Evolutionary conservation across 2,113 vertebrate genomes (phyloP).

Genomic region (Oceanites oceanicus): DNA sequence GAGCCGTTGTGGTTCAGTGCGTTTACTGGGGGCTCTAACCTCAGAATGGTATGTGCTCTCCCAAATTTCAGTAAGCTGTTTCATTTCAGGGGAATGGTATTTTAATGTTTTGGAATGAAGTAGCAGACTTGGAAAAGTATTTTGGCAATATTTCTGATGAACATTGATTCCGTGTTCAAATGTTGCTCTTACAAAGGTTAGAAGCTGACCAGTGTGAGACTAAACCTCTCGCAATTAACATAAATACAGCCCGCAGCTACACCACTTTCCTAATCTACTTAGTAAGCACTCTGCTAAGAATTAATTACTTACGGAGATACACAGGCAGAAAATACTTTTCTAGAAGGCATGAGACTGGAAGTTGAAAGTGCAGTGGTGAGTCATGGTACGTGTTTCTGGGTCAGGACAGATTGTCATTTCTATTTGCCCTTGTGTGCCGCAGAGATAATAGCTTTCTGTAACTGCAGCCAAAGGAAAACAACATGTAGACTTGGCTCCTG

Average conservation of each 20-base stretch:
- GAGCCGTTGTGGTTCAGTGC: background rate
- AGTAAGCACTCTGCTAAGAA: constrained; percentile 15
- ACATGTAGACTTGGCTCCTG: background rate
- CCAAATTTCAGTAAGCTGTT: background rate
- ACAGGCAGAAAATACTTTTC: background rate
- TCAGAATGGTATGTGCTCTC: background rate
- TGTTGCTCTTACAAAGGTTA: constrained; percentile 13
- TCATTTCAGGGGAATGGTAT: background rate
- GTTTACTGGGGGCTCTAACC: background rate
- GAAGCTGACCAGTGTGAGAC: constrained; percentile 6
- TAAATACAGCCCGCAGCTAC: constrained; percentile 17
- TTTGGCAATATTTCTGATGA: background rate
- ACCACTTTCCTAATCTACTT: background rate
- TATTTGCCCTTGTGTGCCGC: background rate
- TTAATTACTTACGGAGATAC: constrained; percentile 26
- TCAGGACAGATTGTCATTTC: background rate
- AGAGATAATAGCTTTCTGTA: background rate
- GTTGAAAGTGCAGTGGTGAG: background rate
- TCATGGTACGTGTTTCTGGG: background rate
- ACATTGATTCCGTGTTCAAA: background rate
- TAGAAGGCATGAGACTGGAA: background rate
- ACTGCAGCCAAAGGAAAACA: background rate
- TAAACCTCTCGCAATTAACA: constrained; percentile 32
- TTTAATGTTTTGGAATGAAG: background rate
- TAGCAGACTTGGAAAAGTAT: background rate